Evolutionary conservation across 2,113 vertebrate species (phyloP), one percentile per base, ranked within the genome.

Genomic region (Hiodon tergisus): DNA sequence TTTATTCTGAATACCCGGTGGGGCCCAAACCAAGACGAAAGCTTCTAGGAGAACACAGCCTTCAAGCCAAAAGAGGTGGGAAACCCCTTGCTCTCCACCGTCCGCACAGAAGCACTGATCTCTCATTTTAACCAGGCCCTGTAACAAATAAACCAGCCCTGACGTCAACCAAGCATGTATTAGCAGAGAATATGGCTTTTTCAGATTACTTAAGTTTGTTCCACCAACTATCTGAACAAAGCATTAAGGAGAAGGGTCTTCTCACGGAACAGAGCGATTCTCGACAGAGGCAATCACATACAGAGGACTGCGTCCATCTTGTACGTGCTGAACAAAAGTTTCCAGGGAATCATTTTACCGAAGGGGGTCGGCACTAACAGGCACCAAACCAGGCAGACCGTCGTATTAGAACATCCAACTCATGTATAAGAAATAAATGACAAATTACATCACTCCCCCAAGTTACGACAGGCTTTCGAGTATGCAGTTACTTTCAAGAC

Each of bases 131-230:
- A 31, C 31, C 31, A 31, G 31, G 31, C 31, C 31, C 31, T 31
- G 31, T 31, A 31, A 31, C 31, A 31, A 31, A 31, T 31, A 31
- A 31, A 31, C 31, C 31, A 31, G 57, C 59, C 79, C 65, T 61
- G 54, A 84, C 76, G 67, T 78, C 78, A 79, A 63, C 48, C 16
- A 81, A 79, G 83, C 80, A 82, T 87, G 81, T 79, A 82, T 81
- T 83, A 84, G 78, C 81, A 84, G 80, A 80, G 85, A 84, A 82
- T 92, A 91, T 92, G 90, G 89, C 89, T 92, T 92, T 85, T 71
- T 84, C 83, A 80, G 78, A 65, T 13, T 5, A 76, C 80, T 85
- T 72, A 47, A 81, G 73, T 68, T 74, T 75, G 73, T 86, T 84
- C 84, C 86, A 80, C 79, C 59, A 81, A 75, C 81, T 77, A 82